These are phyloP conservation scores for Ophioninae sp. DNA, from an alignment of 2,888 invertebrate genomes.

Conservation along the genomic window DNA sequence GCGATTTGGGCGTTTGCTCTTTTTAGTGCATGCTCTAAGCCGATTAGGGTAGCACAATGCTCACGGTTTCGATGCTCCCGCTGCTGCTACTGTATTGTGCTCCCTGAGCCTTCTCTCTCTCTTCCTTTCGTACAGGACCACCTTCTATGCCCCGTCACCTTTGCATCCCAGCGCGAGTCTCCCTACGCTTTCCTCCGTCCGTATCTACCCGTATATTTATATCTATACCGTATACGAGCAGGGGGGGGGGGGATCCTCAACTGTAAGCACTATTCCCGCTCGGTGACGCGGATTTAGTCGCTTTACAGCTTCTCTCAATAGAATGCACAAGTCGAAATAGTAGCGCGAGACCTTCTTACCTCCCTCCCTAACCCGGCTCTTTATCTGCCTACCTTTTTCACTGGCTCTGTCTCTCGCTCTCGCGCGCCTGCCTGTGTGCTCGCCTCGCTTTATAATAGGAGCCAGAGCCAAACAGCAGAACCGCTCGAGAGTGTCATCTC, in stretches of 20 bases:
- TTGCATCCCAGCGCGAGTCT: slow-evolving; percentile 7
- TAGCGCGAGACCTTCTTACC: slow-evolving; percentile 53
- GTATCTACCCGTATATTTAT: slow-evolving; percentile 35
- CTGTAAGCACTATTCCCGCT: slow-evolving; percentile 72
- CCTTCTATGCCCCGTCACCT: slow-evolving; percentile 24
- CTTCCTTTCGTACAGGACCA: slow-evolving; percentile 20
- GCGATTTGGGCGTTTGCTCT: slow-evolving; percentile 81
- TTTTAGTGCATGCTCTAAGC: slow-evolving; percentile 80
- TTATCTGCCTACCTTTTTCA: slow-evolving; percentile 41
- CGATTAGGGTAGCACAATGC: slow-evolving; percentile 74
- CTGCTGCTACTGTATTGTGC: slow-evolving; percentile 62
- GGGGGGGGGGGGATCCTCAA: slow-evolving; percentile 18
- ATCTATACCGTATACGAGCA: neutral
- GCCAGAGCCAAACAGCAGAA: slow-evolving; percentile 46
- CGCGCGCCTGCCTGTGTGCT: slow-evolving; percentile 21
- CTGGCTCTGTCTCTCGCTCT: slow-evolving; percentile 23
- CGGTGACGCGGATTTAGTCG: slow-evolving; percentile 79
- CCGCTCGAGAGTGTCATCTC: slow-evolving; percentile 67
- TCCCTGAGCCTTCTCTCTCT: slow-evolving; percentile 45
- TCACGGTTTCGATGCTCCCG: slow-evolving; percentile 50
- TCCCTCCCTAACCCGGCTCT: slow-evolving; percentile 36
- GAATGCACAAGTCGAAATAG: slow-evolving; percentile 74
- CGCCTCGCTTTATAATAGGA: slow-evolving; percentile 23
- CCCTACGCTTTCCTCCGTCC: slow-evolving; percentile 40
- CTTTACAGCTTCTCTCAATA: slow-evolving; percentile 76